Conservation (phyloP, 2,113 vertebrate genomes). For the Perognathus longimembris region DNA sequence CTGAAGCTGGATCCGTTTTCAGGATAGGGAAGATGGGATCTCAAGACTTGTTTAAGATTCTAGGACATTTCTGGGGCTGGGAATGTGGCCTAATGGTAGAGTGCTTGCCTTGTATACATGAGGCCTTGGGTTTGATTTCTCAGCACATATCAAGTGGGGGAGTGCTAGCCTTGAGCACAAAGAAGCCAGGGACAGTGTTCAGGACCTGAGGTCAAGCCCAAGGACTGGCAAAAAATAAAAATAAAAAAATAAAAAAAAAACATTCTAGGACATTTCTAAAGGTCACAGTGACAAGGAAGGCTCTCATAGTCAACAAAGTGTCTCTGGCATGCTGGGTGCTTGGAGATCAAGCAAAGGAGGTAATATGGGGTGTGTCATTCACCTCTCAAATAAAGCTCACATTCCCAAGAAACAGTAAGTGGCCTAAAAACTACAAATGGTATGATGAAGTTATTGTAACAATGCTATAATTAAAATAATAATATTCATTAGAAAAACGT, state of each 20-base stretch:
- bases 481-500: conserved; percentile 29
- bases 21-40: background rate
- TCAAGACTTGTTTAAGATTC: background rate
- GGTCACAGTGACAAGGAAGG: background rate
- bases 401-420: conserved; percentile 26
- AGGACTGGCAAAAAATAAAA: too few relatives aligned
- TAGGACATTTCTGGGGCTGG: conserved; percentile 13
- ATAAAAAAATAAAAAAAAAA: too few relatives aligned
- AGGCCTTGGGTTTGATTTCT: too few relatives aligned
- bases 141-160: too few relatives aligned
- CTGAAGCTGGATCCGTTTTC: background rate
- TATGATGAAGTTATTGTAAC: background rate
- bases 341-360: background rate
- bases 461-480: conserved; percentile 38
- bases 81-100: too few relatives aligned
- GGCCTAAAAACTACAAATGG: background rate
- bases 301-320: background rate
- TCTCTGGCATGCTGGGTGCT: background rate
- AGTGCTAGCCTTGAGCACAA: too few relatives aligned
- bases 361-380: background rate
- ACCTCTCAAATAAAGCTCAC: background rate
- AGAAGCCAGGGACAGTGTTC: too few relatives aligned
- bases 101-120: too few relatives aligned
- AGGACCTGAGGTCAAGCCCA: too few relatives aligned
- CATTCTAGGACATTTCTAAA: conserved; percentile 15